Conservation (phyloP, 1,140 invertebrate genomes). For the Steinernema feltiae region DNA sequence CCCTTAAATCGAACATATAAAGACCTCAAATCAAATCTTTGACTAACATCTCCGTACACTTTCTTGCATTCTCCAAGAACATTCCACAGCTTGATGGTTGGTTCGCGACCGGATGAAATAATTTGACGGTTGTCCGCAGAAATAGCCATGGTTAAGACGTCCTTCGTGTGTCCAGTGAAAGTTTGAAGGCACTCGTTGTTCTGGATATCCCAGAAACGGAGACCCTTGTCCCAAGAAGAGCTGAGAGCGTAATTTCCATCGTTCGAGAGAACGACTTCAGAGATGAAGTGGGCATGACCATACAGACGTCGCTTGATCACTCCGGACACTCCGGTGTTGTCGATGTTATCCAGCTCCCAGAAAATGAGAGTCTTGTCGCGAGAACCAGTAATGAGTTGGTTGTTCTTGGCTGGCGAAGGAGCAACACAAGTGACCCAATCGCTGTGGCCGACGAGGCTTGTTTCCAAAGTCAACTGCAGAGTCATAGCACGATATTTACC, state of each 20-base stretch:
- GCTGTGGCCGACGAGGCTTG: constrained; percentile 86
- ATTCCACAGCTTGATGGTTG: constrained; percentile 97
- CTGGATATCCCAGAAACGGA: constrained; percentile 92
- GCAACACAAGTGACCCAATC: constrained; percentile 98
- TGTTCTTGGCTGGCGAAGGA: constrained; percentile 91
- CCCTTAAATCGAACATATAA: constrained; percentile 26
- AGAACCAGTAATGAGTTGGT: constrained; percentile 92
- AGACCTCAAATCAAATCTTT: constrained; percentile 33
- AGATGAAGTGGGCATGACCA: constrained; percentile 94
- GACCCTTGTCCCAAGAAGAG: constrained; percentile 95
- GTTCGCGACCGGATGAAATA: constrained; percentile 92
- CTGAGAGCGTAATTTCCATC: constrained; percentile 91
- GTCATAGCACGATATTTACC: no score
- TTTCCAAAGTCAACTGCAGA: no score
- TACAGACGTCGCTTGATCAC: constrained; percentile 69
- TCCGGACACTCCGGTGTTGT: constrained; percentile 63
- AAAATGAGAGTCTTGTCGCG: constrained; percentile 70
- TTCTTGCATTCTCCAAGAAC: constrained; percentile 97
- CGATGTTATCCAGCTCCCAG: constrained; percentile 90
- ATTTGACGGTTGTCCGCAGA: constrained; percentile 97
- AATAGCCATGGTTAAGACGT: constrained; percentile 94
- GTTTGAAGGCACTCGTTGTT: constrained; percentile 64
- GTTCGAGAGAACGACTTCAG: constrained; percentile 91
- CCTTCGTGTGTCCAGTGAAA: constrained; percentile 97
- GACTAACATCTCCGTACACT: constrained; percentile 79